Evolutionary conservation across 1,140 invertebrate genomes (phyloP), one percentile per base, ranked within the genome.

Genomic region (Drosophila tani): DNA sequence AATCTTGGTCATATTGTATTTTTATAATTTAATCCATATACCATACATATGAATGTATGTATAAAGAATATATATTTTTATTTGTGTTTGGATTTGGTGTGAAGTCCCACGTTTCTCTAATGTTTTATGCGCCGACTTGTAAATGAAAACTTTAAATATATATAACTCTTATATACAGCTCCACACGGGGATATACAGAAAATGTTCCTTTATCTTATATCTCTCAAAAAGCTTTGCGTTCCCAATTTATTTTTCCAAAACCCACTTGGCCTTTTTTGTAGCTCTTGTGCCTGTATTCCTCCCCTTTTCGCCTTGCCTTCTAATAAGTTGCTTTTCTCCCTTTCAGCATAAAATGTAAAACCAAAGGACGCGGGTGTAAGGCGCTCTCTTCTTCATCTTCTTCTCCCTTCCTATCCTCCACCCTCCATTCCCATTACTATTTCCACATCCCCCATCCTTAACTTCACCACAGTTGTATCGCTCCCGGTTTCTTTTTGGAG

Each of bases 141-240:
- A 27, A 27, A n/a, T 51, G n/a, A 29, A 3, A n/a, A 35, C 32
- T 45, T 24, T 40, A 59, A 29, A 6, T 29, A n/a, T n/a, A 19
- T 40, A 45, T 19, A 6, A 8, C 35, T 14, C 35, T 14, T 49
- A 19, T 49, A 46, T 57, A 47, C 35, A 24, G 38, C 27, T 43
- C 32, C 47, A 60, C 41, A 38, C 14, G 53, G 9, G 45, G 41
- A 11, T 53, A 51, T 60, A 66, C 40, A 79, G 35, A 67, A 53
- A 50, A 71, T 69, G 60, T 81, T 85, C 64, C 64, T 68, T 77
- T 80, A 77, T 84, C 81, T 80, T 84, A 84, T 77, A 24, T 55
- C 19, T 63, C 76, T 55, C 67, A 62, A 56, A 56, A 56, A 79
- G 69, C 62, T 60, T 32, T 43, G 56, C 29, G 62, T 43, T 65